These are phyloP conservation scores for Dorcus parallelipipedus DNA, from an alignment of 2,888 invertebrate species.

Conservation along the genomic window DNA sequence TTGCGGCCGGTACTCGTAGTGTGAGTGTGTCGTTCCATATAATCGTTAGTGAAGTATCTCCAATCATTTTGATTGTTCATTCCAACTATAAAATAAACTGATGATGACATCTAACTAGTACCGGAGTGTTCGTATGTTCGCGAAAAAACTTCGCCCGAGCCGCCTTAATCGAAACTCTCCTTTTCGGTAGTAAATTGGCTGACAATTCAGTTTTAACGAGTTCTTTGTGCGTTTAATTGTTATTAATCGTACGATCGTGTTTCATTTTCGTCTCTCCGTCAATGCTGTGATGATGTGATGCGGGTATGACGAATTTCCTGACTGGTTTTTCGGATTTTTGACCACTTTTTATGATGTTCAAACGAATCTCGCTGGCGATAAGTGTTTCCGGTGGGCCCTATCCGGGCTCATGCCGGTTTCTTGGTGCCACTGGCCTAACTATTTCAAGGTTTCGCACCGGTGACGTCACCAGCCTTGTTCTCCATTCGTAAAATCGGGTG, in stretches of 20 bases:
- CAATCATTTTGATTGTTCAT: too few species aligned
- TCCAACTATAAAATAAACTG: too few species aligned
- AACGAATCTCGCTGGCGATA: neutral
- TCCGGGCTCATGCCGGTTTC: constrained; percentile 13
- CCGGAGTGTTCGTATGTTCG: too few species aligned
- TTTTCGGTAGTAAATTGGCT: neutral
- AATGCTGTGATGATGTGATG: too few species aligned
- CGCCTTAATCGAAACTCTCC: too few species aligned
- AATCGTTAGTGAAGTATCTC: too few species aligned
- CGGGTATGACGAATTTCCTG: neutral
- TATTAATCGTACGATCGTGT: neutral
- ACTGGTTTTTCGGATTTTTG: neutral
- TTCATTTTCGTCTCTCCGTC: too few species aligned
- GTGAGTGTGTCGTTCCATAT: neutral
- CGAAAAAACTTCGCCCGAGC: too few species aligned
- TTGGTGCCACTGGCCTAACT: constrained; percentile 24
- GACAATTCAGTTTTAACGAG: neutral
- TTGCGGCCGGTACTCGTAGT: constrained; percentile 25
- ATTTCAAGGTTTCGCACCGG: constrained; percentile 40
- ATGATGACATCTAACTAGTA: too few species aligned
- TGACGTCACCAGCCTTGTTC: constrained; percentile 48
- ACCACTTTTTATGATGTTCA: too few species aligned
- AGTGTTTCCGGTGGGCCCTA: constrained; percentile 3
- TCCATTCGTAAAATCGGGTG: constrained; percentile 38
- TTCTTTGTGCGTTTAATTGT: neutral